These are phyloP conservation scores for Rhinopithecus roxellana DNA, from an alignment of 2,113 vertebrate species.

Conservation along the genomic window DNA sequence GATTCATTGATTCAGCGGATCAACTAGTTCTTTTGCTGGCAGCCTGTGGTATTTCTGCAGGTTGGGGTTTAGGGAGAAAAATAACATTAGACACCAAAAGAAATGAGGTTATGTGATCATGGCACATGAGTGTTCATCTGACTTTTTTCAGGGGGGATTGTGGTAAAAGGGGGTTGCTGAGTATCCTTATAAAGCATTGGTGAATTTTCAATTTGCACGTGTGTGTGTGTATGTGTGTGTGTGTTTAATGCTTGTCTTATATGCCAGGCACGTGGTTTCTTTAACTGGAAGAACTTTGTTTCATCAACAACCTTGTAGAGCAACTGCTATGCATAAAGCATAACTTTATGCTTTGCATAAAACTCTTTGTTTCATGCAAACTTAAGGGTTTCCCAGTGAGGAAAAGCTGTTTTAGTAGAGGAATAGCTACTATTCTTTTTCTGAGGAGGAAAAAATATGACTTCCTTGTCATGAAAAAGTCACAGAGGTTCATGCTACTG, in stretches of 20 bases:
- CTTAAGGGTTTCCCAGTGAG: constrained; percentile 33
- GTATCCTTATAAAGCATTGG: background rate
- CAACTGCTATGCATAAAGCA: background rate
- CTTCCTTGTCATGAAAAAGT: constrained; percentile 36
- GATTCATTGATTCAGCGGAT: background rate
- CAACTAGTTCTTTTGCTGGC: background rate
- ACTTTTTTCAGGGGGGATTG: background rate
- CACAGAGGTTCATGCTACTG: background rate
- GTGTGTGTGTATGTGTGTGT: background rate
- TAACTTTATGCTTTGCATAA: too few relatives aligned
- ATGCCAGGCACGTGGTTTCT: background rate
- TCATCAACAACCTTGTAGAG: background rate
- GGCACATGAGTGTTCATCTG: background rate
- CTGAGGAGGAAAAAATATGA: constrained; percentile 9
- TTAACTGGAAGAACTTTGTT: background rate
- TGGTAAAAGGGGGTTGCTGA: background rate
- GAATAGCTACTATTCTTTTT: background rate
- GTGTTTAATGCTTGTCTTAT: background rate
- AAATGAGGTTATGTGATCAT: background rate
- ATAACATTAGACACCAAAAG: background rate
- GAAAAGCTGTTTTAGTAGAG: constrained; percentile 28
- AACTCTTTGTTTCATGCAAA: constrained; percentile 1
- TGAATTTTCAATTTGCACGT: background rate
- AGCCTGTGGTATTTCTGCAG: background rate
- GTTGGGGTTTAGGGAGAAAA: background rate